Evolutionary conservation across 1,140 invertebrate genomes (phyloP), one percentile per base, ranked within the genome.

Genomic region (Habropoda laboriosa): DNA sequence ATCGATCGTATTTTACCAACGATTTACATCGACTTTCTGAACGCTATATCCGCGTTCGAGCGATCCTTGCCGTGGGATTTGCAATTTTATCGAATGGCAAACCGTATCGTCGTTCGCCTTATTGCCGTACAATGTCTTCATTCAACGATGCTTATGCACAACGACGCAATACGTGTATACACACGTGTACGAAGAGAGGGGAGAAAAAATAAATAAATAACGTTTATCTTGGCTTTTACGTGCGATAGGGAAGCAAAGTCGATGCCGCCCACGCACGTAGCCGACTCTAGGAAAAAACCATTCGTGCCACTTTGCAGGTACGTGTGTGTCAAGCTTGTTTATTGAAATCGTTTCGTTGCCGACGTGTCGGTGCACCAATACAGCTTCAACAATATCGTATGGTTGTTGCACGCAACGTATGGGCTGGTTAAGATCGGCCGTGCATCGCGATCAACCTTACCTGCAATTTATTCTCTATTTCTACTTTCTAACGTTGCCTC

Each of bases 221-320:
- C 35, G 58, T 79, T 73, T 79, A 72, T 79, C 77, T 73, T 45
- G 57, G 77, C 45, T 57, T 73, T 73, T 79, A 79, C 77, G 77
- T 79, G 77, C 77, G 77, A 79, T 73, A 79, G 77, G 77, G 68
- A 73, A 64, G 68, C 68, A 55, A 63, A 53, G 47, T 45, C 58
- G 77, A 45, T 58, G 55, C 38, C 70, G 77, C 77, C 77, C 70
- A 79, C 77, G 77, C 70, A 79, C 77, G 68, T 79, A 79, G 42
- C 55, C 35, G 57, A 0, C 45, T 73, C 77, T 71, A 60, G 75
- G 58, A 72, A 79, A 79, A 79, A 79, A 63, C 35, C 77, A 73
- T 79, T 79, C 77, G 77, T 79, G 77, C 70, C 77, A 73, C 70
- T 63, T 73, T 42, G 70, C 57, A 53, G 68, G 77, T 64, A 79